A percentile compares a stretch with the other conserved stretches of the same genome.
Evolutionary conservation across 2,113 vertebrate species (phyloP).

Genomic region (Corvus cornix): DNA sequence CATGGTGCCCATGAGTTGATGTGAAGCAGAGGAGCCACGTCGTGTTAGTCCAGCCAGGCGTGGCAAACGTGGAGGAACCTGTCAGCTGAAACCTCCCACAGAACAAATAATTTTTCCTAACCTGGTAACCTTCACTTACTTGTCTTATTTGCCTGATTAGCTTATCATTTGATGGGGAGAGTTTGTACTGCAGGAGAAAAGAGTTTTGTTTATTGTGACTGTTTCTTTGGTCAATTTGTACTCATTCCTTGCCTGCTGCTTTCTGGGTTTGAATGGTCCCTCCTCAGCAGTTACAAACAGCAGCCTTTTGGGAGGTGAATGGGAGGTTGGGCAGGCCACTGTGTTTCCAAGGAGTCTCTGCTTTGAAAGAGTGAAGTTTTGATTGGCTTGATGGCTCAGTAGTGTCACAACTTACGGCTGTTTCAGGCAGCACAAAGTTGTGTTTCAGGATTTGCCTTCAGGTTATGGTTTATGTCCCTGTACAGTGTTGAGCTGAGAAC

Average conservation of each 20-base stretch:
- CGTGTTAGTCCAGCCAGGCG: background rate
- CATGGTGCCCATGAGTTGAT: background rate
- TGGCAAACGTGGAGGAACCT: background rate
- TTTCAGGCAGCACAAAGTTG: background rate
- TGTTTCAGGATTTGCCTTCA: background rate
- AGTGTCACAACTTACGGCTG: background rate
- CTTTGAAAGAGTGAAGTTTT: background rate
- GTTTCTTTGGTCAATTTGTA: background rate
- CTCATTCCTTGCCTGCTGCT: background rate
- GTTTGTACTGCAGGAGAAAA: background rate
- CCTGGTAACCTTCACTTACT: background rate
- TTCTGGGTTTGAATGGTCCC: background rate
- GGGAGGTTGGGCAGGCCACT: background rate
- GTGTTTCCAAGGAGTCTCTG: background rate
- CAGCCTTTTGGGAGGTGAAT: background rate
- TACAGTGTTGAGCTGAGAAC: background rate
- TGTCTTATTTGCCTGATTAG: background rate
- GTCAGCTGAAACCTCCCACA: background rate
- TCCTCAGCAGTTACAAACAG: accelerated
- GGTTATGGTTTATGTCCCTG: background rate
- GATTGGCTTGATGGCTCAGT: accelerated
- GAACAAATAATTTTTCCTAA: background rate
- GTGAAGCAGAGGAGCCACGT: background rate
- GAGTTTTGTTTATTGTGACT: background rate
- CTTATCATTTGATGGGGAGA: background rate